Conservation (phyloP, 2,113 vertebrate species). For the Brachypodius melanocephalos region DNA sequence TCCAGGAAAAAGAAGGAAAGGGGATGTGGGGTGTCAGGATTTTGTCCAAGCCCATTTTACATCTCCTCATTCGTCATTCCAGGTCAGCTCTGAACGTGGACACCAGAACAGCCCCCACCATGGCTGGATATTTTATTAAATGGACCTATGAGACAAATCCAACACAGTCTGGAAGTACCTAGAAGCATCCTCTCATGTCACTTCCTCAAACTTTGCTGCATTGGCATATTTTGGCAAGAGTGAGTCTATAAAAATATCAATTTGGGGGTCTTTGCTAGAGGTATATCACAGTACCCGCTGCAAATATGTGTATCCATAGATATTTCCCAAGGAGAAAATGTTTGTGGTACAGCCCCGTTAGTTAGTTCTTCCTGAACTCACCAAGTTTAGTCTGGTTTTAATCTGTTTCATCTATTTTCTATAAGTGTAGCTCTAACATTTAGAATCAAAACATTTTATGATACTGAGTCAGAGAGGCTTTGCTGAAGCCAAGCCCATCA, state of each 20-base stretch:
- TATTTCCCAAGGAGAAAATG: background rate
- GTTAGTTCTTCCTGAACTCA: background rate
- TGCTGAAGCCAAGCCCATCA: conserved; percentile 48
- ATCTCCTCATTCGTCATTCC: background rate
- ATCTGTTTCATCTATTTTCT: background rate
- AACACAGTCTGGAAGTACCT: background rate
- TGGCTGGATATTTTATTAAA: background rate
- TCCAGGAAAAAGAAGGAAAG: background rate
- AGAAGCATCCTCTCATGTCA: background rate
- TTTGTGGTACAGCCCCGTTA: background rate
- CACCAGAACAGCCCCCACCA: background rate
- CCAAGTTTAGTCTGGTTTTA: background rate
- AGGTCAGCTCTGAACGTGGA: accelerated
- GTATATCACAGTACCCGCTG: background rate
- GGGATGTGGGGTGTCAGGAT: background rate
- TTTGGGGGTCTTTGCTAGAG: background rate
- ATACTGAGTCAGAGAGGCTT: conserved; percentile 7
- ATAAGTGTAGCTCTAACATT: conserved; percentile 9
- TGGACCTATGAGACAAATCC: background rate
- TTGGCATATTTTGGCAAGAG: background rate
- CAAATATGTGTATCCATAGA: background rate
- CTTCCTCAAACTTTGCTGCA: background rate
- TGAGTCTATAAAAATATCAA: background rate
- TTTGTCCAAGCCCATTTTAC: background rate
- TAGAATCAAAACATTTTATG: background rate